Evolutionary conservation across 2,113 vertebrate species (phyloP).

Genomic region (Pithys albifrons): DNA sequence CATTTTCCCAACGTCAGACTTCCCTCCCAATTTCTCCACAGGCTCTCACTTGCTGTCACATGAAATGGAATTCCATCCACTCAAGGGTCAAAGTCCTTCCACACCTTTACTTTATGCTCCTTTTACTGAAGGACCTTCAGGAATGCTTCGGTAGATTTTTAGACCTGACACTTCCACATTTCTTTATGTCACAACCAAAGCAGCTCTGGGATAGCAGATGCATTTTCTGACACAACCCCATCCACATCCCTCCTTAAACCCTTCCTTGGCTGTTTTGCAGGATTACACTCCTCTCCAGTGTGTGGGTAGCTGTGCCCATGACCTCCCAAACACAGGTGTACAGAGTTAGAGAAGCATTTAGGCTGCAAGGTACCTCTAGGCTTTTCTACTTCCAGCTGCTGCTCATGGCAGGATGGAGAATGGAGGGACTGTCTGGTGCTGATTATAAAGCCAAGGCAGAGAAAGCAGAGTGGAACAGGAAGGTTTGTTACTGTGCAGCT

Average conservation of each 20-base stretch:
- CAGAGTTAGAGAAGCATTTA: not conserved
- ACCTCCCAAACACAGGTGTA: too few relatives aligned
- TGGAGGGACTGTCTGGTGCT: not conserved
- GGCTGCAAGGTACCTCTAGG: not conserved
- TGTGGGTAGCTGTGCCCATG: too few relatives aligned
- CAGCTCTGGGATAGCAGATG: not conserved
- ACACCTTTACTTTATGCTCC: not conserved
- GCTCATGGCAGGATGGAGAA: not conserved
- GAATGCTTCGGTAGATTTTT: not conserved
- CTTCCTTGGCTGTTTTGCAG: too few relatives aligned
- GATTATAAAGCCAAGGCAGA: not conserved
- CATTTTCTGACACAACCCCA: not conserved
- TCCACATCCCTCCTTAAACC: not conserved
- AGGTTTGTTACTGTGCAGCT: not conserved
- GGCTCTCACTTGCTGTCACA: not conserved
- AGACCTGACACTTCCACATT: rapidly evolving
- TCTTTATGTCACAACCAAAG: not conserved
- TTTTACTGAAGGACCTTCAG: not conserved
- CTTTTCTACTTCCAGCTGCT: not conserved
- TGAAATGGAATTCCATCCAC: rapidly evolving
- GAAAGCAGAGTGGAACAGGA: not conserved
- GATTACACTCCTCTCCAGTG: not conserved
- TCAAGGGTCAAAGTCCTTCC: not conserved
- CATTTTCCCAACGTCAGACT: not conserved
- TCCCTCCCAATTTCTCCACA: not conserved